Evolutionary conservation across 2,113 vertebrate species (phyloP), one percentile per base, ranked within the genome.

Genomic region (Hippopotamus amphibius): DNA sequence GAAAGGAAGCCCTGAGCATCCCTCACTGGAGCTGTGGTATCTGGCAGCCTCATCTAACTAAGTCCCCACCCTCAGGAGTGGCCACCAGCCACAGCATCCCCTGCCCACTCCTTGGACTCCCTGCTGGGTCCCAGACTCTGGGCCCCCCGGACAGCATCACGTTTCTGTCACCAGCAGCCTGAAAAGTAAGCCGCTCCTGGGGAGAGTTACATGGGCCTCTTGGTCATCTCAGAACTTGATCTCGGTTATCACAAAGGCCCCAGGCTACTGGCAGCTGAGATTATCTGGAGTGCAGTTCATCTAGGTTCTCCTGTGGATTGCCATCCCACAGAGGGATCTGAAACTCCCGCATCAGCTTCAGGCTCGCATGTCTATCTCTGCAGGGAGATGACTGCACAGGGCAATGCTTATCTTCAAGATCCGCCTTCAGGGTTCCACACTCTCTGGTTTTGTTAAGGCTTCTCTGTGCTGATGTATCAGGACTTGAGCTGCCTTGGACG

Each of bases 161-260:
- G 7, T 96, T 95, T 97, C 97, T 24, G 3, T 74, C 55, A 50
- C 55, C 14, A 63, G 77, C 61, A 89, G 93, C 61, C 96, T 93
- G 97, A 95, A 97, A 97, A 80, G 46, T 61, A 93, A 98, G 91
- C 93, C 26, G 3, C 88, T 41, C 26, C 13, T 57, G 53, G 77
- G 22, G 46, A 95, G 88, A 55, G 30, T 71, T 84, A 57, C 79
- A 88, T 0, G 21, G 83, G 82, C 68, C 57, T 59, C 53, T 16
- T n/a, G 57, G 76, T 83, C 79, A 53, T n/a, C 88, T 88, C 72
- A 89, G 96, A 97, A 96, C 74, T 24, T 88, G 90, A 97, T 96
- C 85, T 76, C 22, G 55, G 81, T 80, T 95, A 83, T 95, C 94
- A 90, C 37, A n/a, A 95, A 30, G 63, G 28, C 72, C 77, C 68